Evolutionary conservation across 2,797 vertebrate species (phyloP).

Genomic region (Coreius guichenoti): DNA sequence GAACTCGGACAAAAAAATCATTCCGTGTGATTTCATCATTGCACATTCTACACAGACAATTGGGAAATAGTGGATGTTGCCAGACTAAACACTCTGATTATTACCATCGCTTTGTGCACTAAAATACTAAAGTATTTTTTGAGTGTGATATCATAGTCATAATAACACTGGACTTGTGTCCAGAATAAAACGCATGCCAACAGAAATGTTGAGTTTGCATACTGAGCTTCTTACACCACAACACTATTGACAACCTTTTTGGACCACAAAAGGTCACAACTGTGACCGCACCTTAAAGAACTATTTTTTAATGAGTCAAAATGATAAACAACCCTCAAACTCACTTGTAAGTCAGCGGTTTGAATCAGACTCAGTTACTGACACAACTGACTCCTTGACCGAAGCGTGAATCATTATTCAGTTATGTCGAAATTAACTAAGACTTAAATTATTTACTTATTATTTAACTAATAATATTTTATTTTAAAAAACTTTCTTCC

Average conservation of each 20-base stretch:
- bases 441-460: not conserved
- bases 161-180: not conserved
- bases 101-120: not conserved
- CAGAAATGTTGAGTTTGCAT: not conserved
- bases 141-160: not conserved
- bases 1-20: not conserved
- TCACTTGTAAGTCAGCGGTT: not conserved
- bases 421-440: not conserved
- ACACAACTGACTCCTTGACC: not conserved
- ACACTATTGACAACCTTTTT: not conserved
- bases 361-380: not conserved
- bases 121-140: not conserved
- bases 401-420: not conserved
- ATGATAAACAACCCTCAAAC: not conserved
- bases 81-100: not conserved
- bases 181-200: not conserved
- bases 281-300: not conserved
- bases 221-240: not conserved
- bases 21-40: constrained; percentile 2
- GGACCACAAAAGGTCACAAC: too few relatives aligned
- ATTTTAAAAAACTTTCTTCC: too few relatives aligned
- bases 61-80: not conserved
- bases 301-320: not conserved
- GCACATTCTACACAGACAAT: not conserved
- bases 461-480: not conserved